phyloP scores from a whole-genome alignment of 2,888 invertebrate species.

The Stenchaetothrips biformis region DNA sequence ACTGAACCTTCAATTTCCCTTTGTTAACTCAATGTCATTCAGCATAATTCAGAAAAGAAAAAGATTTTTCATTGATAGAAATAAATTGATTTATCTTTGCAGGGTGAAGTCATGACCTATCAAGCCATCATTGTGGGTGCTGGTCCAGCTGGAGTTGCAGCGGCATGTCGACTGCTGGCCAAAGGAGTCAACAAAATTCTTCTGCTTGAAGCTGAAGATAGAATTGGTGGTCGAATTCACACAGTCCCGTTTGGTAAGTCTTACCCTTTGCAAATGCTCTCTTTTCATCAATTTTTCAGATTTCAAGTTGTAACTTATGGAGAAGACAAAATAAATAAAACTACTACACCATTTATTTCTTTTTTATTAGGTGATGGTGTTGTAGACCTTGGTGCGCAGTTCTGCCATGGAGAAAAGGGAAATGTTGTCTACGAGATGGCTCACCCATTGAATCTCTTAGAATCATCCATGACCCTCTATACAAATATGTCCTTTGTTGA shows the following conservation, averaged over 20 bases:
- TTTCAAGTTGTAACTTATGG: neutral
- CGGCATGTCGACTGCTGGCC: conserved; percentile 50
- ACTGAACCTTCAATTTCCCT: too few species aligned
- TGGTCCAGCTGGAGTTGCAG: conserved; percentile 55
- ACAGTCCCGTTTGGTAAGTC: conserved; percentile 47
- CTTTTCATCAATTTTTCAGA: neutral
- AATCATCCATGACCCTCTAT: neutral
- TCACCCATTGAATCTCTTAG: neutral
- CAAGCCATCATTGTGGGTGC: conserved; percentile 55
- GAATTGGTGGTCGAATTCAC: conserved; percentile 60
- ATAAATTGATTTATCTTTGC: neutral
- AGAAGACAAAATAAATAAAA: neutral
- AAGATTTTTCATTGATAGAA: too few species aligned
- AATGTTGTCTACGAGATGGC: neutral
- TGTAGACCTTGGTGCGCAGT: neutral
- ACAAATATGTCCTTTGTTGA: neutral
- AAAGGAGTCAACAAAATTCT: conserved; percentile 50
- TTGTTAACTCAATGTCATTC: too few species aligned
- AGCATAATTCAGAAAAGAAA: too few species aligned
- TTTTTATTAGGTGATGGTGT: neutral
- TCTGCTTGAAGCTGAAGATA: conserved; percentile 58
- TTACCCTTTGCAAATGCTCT: neutral
- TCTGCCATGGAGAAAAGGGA: conserved; percentile 4
- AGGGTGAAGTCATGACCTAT: neutral
- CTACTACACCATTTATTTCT: neutral